A percentile compares a stretch with the other conserved stretches of the same genome.
phyloP scores from a whole-genome alignment of 2,888 invertebrate genomes.

The Lycaena phlaeas region DNA sequence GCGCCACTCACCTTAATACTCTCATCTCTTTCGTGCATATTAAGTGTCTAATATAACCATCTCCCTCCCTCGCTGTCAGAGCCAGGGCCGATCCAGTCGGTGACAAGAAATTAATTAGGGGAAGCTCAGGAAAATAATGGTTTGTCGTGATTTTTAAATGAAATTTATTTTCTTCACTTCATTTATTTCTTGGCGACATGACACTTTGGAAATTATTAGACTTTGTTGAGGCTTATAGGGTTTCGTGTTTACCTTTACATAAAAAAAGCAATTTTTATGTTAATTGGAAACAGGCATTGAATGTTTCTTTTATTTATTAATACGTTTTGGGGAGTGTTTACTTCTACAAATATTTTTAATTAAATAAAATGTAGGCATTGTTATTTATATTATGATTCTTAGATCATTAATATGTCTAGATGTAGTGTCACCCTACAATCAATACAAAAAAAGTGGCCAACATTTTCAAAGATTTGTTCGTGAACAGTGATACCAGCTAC shows the following conservation, averaged over 20 bases:
- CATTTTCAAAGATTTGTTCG: too few species aligned
- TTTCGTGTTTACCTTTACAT: constrained; percentile 20
- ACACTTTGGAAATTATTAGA: constrained; percentile 69
- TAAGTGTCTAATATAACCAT: constrained; percentile 20
- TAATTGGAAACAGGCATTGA: constrained; percentile 4
- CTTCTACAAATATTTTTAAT: too few species aligned
- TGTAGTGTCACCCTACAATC: too few species aligned
- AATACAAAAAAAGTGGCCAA: too few species aligned
- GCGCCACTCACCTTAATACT: constrained; percentile 51
- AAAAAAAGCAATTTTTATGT: constrained; percentile 7
- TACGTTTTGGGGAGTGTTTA: too few species aligned
- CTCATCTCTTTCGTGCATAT: constrained; percentile 29
- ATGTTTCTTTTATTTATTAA: too few species aligned
- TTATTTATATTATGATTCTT: too few species aligned
- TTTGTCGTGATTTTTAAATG: constrained; percentile 69
- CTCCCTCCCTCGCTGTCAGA: constrained; percentile 52
- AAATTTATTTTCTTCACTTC: constrained; percentile 70
- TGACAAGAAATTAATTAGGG: constrained; percentile 73
- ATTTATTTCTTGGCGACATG: constrained; percentile 67
- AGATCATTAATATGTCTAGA: too few species aligned
- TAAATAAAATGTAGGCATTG: too few species aligned
- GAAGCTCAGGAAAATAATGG: constrained; percentile 67
- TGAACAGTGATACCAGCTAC: too few species aligned
- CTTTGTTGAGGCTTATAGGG: constrained; percentile 39
- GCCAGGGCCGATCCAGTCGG: constrained; percentile 63